These are phyloP conservation scores for Alviniconcha strummeri DNA, from an alignment of 2,888 invertebrate species.

Conservation along the genomic window DNA sequence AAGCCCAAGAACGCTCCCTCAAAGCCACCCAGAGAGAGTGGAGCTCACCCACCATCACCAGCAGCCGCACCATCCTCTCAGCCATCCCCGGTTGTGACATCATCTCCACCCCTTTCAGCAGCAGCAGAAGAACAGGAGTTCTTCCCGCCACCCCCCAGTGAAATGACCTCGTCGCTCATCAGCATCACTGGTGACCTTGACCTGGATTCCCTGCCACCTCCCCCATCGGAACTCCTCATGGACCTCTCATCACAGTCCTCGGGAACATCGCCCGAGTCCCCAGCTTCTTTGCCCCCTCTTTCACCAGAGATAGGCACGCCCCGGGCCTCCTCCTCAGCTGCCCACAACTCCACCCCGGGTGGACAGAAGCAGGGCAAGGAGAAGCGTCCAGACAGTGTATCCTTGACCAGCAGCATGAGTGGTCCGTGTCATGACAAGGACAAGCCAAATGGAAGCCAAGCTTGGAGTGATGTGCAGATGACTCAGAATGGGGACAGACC, in stretches of 20 bases:
- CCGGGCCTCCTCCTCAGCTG: neutral
- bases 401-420: neutral
- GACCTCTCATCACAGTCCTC: constrained; percentile 26
- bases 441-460: neutral
- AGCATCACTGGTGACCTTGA: constrained; percentile 4
- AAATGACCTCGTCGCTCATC: constrained; percentile 6
- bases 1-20: constrained; percentile 19
- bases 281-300: constrained; percentile 21
- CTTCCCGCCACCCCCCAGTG: constrained; percentile 30
- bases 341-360: neutral
- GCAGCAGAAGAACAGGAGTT: constrained; percentile 21
- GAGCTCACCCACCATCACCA: constrained; percentile 5
- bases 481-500: neutral
- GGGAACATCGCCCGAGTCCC: constrained; percentile 22
- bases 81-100: neutral
- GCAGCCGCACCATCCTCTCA: neutral
- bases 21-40: constrained; percentile 8
- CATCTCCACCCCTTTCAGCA: neutral
- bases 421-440: neutral
- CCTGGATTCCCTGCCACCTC: constrained; percentile 28
- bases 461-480: neutral
- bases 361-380: neutral
- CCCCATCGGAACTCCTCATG: constrained; percentile 29
- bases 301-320: constrained; percentile 18
- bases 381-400: neutral